phyloP scores from a whole-genome alignment of 1,140 invertebrate genomes.

The Cephus cinctus region DNA sequence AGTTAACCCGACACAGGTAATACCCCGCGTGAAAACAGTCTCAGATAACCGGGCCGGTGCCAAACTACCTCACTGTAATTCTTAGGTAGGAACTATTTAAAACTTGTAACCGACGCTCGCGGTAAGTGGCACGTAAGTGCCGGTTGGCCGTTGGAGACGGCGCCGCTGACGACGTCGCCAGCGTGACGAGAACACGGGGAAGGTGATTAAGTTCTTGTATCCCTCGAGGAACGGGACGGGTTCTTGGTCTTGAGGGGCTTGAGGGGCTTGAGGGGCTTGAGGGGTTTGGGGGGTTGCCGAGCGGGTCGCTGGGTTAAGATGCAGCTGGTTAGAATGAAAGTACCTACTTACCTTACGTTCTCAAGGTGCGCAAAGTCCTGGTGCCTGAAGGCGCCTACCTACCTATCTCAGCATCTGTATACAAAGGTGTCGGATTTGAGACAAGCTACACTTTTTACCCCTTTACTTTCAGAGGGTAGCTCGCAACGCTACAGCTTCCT shows the following conservation, averaged over 20 bases:
- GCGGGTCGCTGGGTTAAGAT: neutral
- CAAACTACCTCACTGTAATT: conserved; percentile 22
- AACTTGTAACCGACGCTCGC: conserved; percentile 19
- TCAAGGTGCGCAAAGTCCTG: too few relatives aligned
- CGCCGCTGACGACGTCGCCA: conserved; percentile 14
- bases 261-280: too few relatives aligned
- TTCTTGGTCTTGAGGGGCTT: too few relatives aligned
- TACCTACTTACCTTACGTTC: too few relatives aligned
- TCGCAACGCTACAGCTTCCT: too few relatives aligned
- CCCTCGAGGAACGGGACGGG: conserved; percentile 17
- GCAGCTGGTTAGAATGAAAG: neutral
- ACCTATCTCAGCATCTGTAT: conserved; percentile 45
- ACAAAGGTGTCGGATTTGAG: conserved; percentile 49
- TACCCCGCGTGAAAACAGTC: too few relatives aligned
- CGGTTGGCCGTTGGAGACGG: neutral
- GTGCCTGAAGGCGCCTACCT: conserved; percentile 40
- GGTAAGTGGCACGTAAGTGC: conserved; percentile 12
- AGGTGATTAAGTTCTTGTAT: conserved; percentile 35
- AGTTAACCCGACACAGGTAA: too few relatives aligned
- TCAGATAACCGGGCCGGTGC: too few relatives aligned
- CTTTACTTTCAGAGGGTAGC: conserved; percentile 32
- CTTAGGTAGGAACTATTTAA: conserved; percentile 23
- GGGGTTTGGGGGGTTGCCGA: too few relatives aligned
- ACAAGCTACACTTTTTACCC: conserved; percentile 36
- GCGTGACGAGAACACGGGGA: conserved; percentile 28